These are phyloP conservation scores for Heliconius himera DNA, from an alignment of 1,140 invertebrate species.

Conservation along the genomic window DNA sequence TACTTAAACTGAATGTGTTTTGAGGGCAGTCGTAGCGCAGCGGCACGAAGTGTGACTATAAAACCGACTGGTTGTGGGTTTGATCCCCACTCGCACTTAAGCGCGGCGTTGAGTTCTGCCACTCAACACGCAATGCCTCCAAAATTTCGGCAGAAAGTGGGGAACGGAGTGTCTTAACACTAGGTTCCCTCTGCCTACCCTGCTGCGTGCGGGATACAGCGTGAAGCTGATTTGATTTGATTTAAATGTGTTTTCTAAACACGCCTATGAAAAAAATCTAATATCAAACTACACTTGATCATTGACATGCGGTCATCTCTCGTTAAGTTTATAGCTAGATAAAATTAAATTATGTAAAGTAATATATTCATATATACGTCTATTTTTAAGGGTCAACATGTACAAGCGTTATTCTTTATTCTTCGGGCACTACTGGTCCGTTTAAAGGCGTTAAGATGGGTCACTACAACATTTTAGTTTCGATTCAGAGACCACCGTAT, in stretches of 20 bases:
- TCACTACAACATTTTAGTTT: constrained; percentile 73
- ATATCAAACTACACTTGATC: background rate
- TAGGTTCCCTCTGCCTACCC: too few species aligned
- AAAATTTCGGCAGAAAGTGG: too few species aligned
- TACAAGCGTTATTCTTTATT: constrained; percentile 77
- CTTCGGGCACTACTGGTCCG: constrained; percentile 90
- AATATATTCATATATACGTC: constrained; percentile 10
- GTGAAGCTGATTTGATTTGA: too few species aligned
- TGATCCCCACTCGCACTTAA: too few species aligned
- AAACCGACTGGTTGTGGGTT: too few species aligned
- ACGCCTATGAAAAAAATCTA: background rate
- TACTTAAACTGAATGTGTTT: background rate
- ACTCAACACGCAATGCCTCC: too few species aligned
- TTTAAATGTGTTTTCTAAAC: background rate
- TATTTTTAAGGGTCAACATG: constrained; percentile 45
- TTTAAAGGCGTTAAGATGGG: constrained; percentile 91
- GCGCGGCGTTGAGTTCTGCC: too few species aligned
- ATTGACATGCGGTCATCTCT: background rate
- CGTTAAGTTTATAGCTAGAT: constrained; percentile 13
- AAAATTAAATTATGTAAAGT: background rate
- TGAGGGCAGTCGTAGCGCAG: too few species aligned
- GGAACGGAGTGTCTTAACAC: too few species aligned
- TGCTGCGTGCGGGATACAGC: too few species aligned
- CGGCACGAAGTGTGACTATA: too few species aligned
- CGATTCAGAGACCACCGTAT: constrained; percentile 46